Base-by-base conservation (phyloP, 64 coral and sea anemone species). In the Pachyseris speciosa region DNA sequence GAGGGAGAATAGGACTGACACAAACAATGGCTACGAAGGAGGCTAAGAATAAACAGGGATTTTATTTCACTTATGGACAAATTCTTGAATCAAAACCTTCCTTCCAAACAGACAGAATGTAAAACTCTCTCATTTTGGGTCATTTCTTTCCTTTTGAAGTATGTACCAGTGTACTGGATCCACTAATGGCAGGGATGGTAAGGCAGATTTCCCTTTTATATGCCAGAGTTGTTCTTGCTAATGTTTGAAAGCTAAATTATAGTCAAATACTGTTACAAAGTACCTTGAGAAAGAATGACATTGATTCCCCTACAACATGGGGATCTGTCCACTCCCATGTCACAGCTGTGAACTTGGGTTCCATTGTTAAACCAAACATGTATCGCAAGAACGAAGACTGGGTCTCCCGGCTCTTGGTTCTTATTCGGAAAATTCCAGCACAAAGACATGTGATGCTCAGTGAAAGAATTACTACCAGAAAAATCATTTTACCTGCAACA, bases 271-370 rank as follows among this genome's bases (percentile, higher is more conserved):
- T 33, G 12, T 24, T 2, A 6, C 29, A 26, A 41, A 37, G 22
- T 87, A 98, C 96, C 93, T 95, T 88, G 1, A 93, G 19, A 69
- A 93, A 29, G 48, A 98, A 98, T 81, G 89, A 89, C 78, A 95
- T 92, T 53, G 96, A 92, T 69, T 94, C 67, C 0, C 96, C 96
- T 36, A 98, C 96, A 16, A 92, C 67, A 30, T 67, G 48, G 29
- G 90, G 94, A 41, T 98, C 89, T 52, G 28, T 28, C 96, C 93
- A 94, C 22, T 89, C 73, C 96, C 96, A 98, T 1, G 45, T 55
- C 1, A 95, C 57, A 68, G 48, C 65, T 8, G 92, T 91, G 17
- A 66, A 88, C 33, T 25, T 80, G 22, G 93, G 89, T 44, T 93
- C 84, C 44, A 95, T 80, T 7, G 72, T 66, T 43, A 90, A 63